Percentiles rank a stretch among this genome's conserved stretches.
These are phyloP conservation scores for Heliconius melpomene DNA, from an alignment of 1,140 invertebrate species.

Conservation along the genomic window DNA sequence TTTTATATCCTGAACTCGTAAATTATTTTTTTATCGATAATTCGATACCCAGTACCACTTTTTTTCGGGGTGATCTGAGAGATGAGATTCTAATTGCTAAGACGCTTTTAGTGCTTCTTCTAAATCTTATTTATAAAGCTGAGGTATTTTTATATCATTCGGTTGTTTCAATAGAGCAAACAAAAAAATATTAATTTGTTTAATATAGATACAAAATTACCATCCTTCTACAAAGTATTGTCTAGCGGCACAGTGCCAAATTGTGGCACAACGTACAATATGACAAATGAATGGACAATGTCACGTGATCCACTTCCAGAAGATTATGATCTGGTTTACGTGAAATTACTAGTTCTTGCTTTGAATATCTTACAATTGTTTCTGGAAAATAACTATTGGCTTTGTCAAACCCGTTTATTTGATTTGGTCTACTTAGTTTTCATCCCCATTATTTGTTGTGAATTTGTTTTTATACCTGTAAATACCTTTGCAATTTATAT, in stretches of 20 bases:
- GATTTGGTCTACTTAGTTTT: too few relatives aligned
- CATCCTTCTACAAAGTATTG: constrained; percentile 51
- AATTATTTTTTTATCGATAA: neutral
- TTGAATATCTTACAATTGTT: neutral
- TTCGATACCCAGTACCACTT: too few relatives aligned
- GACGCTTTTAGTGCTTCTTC: neutral
- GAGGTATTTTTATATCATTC: neutral
- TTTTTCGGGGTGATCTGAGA: too few relatives aligned
- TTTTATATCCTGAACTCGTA: neutral
- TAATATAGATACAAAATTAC: constrained; percentile 9
- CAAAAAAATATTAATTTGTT: neutral
- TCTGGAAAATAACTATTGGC: neutral
- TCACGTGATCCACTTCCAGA: constrained; percentile 51
- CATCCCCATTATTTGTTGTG: too few relatives aligned
- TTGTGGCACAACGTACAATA: constrained; percentile 59
- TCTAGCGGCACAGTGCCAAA: constrained; percentile 68
- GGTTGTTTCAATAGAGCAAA: neutral
- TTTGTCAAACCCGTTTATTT: too few relatives aligned
- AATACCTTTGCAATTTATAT: neutral
- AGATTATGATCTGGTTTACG: neutral
- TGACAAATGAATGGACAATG: constrained; percentile 73
- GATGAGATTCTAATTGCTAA: neutral
- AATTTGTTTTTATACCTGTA: too few relatives aligned
- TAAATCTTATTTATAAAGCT: neutral
- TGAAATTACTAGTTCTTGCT: neutral